Evolutionary conservation across 2,888 invertebrate genomes (phyloP), one percentile per base, ranked within the genome.

Genomic region (Monoplex corrugatus): DNA sequence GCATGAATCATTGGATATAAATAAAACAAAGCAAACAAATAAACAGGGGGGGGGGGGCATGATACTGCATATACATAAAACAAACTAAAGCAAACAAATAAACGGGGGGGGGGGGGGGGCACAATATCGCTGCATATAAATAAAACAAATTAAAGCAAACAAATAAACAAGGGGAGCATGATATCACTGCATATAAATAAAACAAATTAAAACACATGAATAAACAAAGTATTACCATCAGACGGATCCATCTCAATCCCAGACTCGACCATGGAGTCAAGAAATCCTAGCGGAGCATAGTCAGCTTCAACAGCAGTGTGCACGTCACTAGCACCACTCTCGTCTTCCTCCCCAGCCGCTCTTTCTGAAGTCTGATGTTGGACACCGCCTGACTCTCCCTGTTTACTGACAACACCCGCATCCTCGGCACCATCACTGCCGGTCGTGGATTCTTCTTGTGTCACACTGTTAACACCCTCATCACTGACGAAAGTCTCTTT

Each of bases 171-270:
- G n/a, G n/a, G n/a, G n/a, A n/a, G n/a, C n/a, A n/a, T n/a, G n/a
- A n/a, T n/a, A n/a, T n/a, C n/a, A n/a, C n/a, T n/a, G n/a, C n/a
- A n/a, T n/a, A n/a, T n/a, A n/a, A 72, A 72, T 13, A n/a, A 32
- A 5, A 10, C 19, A 38, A 45, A 32, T 19, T 1, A 82, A 28
- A n/a, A 6, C n/a, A 44, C 82, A 82, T 19, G 38, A 35, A 1
- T 23, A 82, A 16, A 82, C 28, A 86, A 19, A 44, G 3, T 40
- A 16, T 86, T 40, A 86, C 86, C 86, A 68, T 86, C 86, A 43
- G 86, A 86, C 10, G 43, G 86, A 23, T 86, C 86, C 86, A 86
- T 86, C 68, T 86, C 86, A 57, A 86, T 86, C 28, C 86, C 86
- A 19, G 86, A 86, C 68, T 86, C 86, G 2, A 68, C 68, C 68